A percentile compares a stretch with the other conserved stretches of the same genome.
phyloP scores from a whole-genome alignment of 2,113 vertebrate species.

The Melanerpes aurifrons region DNA sequence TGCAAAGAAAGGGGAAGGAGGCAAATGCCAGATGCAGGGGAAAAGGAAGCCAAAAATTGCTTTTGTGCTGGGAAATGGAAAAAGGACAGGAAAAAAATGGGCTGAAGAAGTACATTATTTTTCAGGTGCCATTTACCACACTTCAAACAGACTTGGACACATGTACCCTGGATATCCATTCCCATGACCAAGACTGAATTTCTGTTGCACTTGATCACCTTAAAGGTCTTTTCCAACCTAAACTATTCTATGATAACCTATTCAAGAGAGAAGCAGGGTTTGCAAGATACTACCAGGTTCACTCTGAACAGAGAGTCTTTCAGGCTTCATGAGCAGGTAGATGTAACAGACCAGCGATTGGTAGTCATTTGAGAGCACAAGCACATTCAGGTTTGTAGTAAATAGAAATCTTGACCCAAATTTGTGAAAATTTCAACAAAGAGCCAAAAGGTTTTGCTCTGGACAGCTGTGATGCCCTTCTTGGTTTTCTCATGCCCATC shows the following conservation, averaged over 20 bases:
- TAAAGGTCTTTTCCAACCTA: neutral
- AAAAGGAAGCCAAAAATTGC: neutral
- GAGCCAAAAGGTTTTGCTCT: neutral
- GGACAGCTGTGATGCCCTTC: neutral
- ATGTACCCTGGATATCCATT: neutral
- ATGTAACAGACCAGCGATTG: neutral
- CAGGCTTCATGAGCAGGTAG: neutral
- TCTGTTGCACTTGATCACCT: neutral
- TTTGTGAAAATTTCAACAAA: neutral
- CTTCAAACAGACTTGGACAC: neutral
- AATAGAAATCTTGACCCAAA: neutral
- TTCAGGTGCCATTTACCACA: neutral
- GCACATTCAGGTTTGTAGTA: neutral
- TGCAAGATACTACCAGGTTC: neutral
- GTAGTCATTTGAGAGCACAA: neutral
- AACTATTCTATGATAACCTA: neutral
- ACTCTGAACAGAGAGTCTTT: neutral
- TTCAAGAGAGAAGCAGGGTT: neutral
- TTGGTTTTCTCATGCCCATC: neutral
- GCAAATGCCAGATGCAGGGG: neutral
- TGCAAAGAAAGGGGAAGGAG: conserved; percentile 28
- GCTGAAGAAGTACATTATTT: neutral
- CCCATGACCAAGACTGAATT: neutral
- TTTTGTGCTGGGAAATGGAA: neutral
- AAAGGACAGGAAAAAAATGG: neutral